phyloP scores from a whole-genome alignment of 1,140 invertebrate genomes.

The Hyphantria cunea region DNA sequence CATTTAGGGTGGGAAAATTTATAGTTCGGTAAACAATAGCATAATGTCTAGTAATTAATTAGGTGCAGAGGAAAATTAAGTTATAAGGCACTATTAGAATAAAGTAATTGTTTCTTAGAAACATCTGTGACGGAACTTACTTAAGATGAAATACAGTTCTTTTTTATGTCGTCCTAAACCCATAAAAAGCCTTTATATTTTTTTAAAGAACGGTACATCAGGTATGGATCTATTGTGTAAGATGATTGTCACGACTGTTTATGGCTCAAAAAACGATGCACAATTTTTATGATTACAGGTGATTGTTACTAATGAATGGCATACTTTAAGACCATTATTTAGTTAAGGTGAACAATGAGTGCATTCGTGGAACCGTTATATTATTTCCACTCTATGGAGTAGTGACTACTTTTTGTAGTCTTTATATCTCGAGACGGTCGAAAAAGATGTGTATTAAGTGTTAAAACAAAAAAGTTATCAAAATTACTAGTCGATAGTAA shows the following conservation, averaged over 20 bases:
- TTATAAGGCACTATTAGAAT: slow-evolving; percentile 12
- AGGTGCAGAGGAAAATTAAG: slow-evolving; percentile 25
- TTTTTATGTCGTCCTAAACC: slow-evolving; percentile 26
- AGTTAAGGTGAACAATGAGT: slow-evolving; percentile 21
- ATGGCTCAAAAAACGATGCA: slow-evolving; percentile 51
- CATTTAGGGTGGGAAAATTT: slow-evolving; percentile 25
- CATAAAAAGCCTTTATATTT: not conserved
- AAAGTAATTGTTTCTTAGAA: slow-evolving; percentile 12
- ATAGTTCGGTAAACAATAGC: slow-evolving; percentile 15
- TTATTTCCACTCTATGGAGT: too few relatives aligned
- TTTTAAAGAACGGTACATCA: slow-evolving; percentile 31
- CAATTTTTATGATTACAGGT: slow-evolving; percentile 50
- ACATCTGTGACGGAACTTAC: slow-evolving; percentile 9
- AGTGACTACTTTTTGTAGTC: too few relatives aligned
- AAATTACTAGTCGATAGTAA: too few relatives aligned
- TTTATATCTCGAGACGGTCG: not conserved
- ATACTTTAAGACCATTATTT: slow-evolving; percentile 28
- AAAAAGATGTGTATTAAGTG: too few relatives aligned
- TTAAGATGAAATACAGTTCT: not conserved
- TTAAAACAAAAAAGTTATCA: too few relatives aligned
- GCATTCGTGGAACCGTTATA: slow-evolving; percentile 7
- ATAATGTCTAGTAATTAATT: slow-evolving; percentile 22
- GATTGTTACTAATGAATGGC: slow-evolving; percentile 50
- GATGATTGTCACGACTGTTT: slow-evolving; percentile 52
- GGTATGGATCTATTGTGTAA: slow-evolving; percentile 60